Percentiles rank a stretch among this genome's conserved stretches.
These are phyloP conservation scores for Lepus americanus DNA, from an alignment of 2,113 vertebrate species.

Conservation along the genomic window DNA sequence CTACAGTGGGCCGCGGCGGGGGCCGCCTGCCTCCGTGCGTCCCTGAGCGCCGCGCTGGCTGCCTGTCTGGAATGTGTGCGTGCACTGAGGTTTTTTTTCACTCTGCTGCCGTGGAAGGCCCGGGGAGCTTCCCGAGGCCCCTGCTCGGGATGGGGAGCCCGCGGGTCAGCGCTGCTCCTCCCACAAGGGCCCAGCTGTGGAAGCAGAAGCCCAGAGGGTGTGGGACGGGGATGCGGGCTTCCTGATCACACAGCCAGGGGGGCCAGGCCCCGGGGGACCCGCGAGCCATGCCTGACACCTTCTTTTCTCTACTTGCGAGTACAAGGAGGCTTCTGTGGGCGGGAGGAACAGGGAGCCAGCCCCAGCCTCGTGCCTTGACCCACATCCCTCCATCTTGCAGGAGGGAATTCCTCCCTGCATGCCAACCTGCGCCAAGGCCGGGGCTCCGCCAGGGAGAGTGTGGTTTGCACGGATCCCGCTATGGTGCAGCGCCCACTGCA, in stretches of 20 bases:
- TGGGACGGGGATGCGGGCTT: neutral
- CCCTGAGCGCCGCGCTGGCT: neutral
- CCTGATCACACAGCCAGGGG: neutral
- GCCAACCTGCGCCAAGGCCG: neutral
- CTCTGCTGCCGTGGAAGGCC: neutral
- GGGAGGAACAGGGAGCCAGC: neutral
- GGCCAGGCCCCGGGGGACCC: neutral
- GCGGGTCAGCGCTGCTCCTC: neutral
- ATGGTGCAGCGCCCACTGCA: neutral
- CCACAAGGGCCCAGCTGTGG: rapidly evolving
- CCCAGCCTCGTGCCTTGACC: neutral
- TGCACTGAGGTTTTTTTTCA: conserved; percentile 56
- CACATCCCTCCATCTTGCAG: rapidly evolving
- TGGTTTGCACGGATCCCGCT: neutral
- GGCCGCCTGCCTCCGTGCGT: neutral
- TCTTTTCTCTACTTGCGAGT: neutral
- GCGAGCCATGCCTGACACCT: neutral
- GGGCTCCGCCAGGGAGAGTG: neutral
- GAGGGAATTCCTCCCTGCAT: neutral
- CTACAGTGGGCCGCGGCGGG: rapidly evolving
- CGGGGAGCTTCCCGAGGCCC: neutral
- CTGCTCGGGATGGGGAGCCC: neutral
- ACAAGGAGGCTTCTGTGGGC: neutral
- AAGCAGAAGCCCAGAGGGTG: neutral
- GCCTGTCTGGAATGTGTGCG: neutral